Base-by-base conservation (phyloP, 2,113 vertebrate genomes). In the Myrmecobius fasciatus region DNA sequence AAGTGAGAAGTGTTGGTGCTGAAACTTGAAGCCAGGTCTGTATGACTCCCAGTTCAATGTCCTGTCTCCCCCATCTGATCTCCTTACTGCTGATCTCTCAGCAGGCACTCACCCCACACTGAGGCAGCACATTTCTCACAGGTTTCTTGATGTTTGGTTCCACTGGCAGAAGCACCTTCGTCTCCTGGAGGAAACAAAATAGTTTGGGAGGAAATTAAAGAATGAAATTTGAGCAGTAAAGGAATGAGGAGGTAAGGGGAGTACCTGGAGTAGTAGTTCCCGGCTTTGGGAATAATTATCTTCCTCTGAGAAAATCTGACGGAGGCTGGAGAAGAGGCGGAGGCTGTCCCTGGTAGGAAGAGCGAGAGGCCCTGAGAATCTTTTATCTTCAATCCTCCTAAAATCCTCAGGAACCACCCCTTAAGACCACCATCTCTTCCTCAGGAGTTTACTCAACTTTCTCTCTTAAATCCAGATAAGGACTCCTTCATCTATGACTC, bases 221-320 rank as follows among this genome's bases (percentile, higher is more conserved):
- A 25, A 0, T 26, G 24, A 6, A 24, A 49, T 10, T 0, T 36
- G 54, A 25, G 52, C 31, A 25, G 53, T 43, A 51, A 52, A 43
- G 51, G 36, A 53, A 0, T 49, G 22, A 11, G 56, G 31, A 28
- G 83, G 7, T n/a, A 0, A 43, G 43, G 52, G n/a, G n/a, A 91
- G 96, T 52, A 98, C 98, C 97, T 97, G 97, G 47, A 96, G 67
- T 0, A 99, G 99, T 14, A 99, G 98, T 93, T 99, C 99, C 67
- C 99, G 98, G 98, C 99, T 99, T 60, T 99, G 99, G 9, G 99
- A 98, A 96, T 99, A 99, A 98, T 99, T 99, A 98, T 99, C 99
- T 97, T 99, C 98, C 96, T 99, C 99, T 0, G 99, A 99, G 98
- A 99, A 99, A 92, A 99, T 99, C 83, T 98, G 98, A 52, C 97